A percentile compares a stretch with the other conserved stretches of the same genome.
Evolutionary conservation across 2,888 invertebrate species (phyloP).

Genomic region (Physocephala rufipes): DNA sequence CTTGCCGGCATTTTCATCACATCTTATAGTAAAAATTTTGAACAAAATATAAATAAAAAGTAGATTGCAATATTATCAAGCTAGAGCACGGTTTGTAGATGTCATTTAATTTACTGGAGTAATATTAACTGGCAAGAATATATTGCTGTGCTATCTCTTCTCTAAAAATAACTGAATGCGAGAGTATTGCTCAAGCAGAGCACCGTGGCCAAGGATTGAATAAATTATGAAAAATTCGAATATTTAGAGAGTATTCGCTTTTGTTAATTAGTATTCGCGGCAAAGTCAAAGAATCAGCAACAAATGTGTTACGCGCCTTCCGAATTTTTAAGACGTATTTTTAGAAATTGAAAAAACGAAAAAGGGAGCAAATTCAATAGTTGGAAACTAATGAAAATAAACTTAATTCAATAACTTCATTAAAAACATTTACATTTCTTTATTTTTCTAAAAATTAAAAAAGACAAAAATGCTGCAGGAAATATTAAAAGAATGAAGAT

Average conservation of each 20-base stretch:
- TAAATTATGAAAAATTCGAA: constrained; percentile 28
- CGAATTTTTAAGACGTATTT: constrained; percentile 42
- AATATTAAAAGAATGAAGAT: neutral
- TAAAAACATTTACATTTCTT: too few species aligned
- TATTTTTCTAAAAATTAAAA: neutral
- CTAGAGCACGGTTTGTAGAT: too few species aligned
- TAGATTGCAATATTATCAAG: too few species aligned
- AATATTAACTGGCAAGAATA: too few species aligned
- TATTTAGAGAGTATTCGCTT: neutral
- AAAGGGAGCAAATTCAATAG: neutral
- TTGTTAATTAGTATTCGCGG: constrained; percentile 18
- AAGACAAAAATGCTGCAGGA: neutral
- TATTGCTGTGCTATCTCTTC: too few species aligned
- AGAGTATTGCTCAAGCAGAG: neutral
- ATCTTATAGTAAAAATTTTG: too few species aligned
- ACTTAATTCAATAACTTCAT: neutral
- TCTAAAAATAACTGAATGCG: constrained; percentile 15
- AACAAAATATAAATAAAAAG: too few species aligned
- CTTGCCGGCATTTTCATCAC: too few species aligned
- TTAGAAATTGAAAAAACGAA: constrained; percentile 40
- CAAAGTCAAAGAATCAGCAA: constrained; percentile 16
- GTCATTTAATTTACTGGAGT: too few species aligned
- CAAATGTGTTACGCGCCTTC: constrained; percentile 10
- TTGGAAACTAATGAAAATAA: neutral
- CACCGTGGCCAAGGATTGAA: neutral